phyloP scores from a whole-genome alignment of 2,888 invertebrate species.

The Tinea pellionella region DNA sequence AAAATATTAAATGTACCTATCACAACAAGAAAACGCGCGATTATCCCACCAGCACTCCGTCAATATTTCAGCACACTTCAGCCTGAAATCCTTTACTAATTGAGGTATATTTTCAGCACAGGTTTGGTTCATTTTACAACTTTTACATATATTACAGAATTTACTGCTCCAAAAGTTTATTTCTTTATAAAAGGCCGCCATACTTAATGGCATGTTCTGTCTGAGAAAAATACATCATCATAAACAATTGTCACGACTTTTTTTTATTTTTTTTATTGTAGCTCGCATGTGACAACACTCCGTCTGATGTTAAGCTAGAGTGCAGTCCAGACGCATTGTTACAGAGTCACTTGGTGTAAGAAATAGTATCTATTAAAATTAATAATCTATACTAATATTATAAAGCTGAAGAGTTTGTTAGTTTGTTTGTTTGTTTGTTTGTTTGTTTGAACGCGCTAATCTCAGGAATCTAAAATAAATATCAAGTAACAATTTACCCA shows the following conservation, averaged over 20 bases:
- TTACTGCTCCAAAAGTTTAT: slow-evolving; percentile 40
- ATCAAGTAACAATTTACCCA: too few species aligned
- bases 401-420: too few species aligned
- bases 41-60: slow-evolving; percentile 48
- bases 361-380: too few species aligned
- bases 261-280: neutral
- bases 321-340: too few species aligned
- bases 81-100: slow-evolving; percentile 26
- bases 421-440: too few species aligned
- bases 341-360: too few species aligned
- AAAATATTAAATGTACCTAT: slow-evolving; percentile 27
- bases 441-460: too few species aligned
- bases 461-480: too few species aligned
- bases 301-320: too few species aligned
- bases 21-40: slow-evolving; percentile 42
- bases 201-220: slow-evolving; percentile 27
- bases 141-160: slow-evolving; percentile 37
- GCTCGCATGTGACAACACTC: too few species aligned
- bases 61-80: slow-evolving; percentile 39
- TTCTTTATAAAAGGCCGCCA: slow-evolving; percentile 38
- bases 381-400: too few species aligned
- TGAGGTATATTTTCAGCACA: slow-evolving; percentile 18
- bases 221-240: slow-evolving; percentile 22
- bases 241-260: neutral
- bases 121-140: slow-evolving; percentile 35